phyloP scores from a whole-genome alignment of 2,113 vertebrate species.

The Nibea albiflora region DNA sequence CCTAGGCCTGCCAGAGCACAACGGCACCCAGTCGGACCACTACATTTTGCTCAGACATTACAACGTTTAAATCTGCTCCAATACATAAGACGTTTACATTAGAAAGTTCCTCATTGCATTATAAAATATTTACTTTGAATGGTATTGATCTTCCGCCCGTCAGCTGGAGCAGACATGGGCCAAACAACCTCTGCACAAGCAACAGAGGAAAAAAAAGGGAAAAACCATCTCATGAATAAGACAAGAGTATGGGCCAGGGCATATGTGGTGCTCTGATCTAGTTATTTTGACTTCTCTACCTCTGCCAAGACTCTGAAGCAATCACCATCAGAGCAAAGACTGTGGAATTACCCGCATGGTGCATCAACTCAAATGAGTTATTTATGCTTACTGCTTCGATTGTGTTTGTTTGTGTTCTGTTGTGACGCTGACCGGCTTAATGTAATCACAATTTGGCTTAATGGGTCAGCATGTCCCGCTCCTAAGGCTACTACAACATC shows the following conservation, averaged over 20 bases:
- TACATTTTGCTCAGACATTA: conserved; percentile 19
- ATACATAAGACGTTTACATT: neutral
- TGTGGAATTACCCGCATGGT: conserved; percentile 43
- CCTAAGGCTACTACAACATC: neutral
- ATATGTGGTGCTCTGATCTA: conserved; percentile 53
- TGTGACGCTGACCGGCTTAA: conserved; percentile 34
- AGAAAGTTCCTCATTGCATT: neutral
- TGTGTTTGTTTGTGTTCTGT: conserved; percentile 43
- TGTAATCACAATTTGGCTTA: conserved; percentile 34
- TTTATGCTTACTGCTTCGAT: conserved; percentile 51
- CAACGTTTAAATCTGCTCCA: conserved; percentile 23
- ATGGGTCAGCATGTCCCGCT: conserved; percentile 30
- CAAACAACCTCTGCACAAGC: conserved; percentile 25
- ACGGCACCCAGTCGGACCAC: neutral
- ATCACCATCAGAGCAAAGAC: conserved; percentile 45
- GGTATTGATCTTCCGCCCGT: conserved; percentile 4
- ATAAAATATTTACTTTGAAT: conserved; percentile 41
- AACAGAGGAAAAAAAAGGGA: neutral
- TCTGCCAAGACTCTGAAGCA: conserved; percentile 60
- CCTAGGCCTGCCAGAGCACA: neutral
- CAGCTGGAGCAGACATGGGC: conserved; percentile 10
- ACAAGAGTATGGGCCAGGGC: conserved; percentile 41
- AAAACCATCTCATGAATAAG: conserved; percentile 53
- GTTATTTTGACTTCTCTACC: conserved; percentile 59
- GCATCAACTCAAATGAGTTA: conserved; percentile 56